phyloP scores from a whole-genome alignment of 2,888 invertebrate species.

The Fabriciana adippe region DNA sequence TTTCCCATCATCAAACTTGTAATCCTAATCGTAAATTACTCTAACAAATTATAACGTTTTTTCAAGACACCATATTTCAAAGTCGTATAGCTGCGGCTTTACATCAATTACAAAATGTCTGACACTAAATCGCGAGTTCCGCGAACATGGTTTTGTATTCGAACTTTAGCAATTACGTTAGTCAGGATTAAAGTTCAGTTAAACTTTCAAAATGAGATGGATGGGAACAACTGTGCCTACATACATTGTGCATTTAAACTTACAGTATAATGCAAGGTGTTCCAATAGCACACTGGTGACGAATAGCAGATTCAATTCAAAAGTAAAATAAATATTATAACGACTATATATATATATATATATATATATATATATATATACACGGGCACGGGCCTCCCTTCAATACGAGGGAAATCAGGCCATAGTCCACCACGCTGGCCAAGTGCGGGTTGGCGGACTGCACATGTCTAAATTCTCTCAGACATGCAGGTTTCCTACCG shows the following conservation, averaged over 20 bases:
- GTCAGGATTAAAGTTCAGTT: slow-evolving; percentile 75
- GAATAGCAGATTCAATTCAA: too few species aligned
- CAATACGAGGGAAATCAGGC: too few species aligned
- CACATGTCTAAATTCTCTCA: too few species aligned
- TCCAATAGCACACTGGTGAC: too few species aligned
- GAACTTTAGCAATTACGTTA: slow-evolving; percentile 79
- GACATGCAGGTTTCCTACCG: too few species aligned
- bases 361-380: too few species aligned
- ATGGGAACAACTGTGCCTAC: slow-evolving; percentile 53
- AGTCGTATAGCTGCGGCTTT: slow-evolving; percentile 32
- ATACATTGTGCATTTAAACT: slow-evolving; percentile 4
- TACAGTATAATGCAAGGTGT: neutral
- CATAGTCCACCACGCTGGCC: too few species aligned
- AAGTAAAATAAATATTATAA: too few species aligned
- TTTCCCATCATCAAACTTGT: neutral
- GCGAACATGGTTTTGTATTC: slow-evolving; percentile 75
- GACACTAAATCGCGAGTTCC: slow-evolving; percentile 68
- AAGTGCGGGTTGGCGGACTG: too few species aligned
- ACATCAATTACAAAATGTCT: slow-evolving; percentile 70
- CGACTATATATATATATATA: too few species aligned
- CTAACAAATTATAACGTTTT: neutral
- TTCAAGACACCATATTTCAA: slow-evolving; percentile 7
- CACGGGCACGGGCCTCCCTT: too few species aligned
- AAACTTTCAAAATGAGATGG: slow-evolving; percentile 74
- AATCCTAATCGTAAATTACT: slow-evolving; percentile 13